A percentile compares a stretch with the other conserved stretches of the same genome.
Conservation (phyloP, 2,888 invertebrate genomes). For the Elysia crispata region DNA sequence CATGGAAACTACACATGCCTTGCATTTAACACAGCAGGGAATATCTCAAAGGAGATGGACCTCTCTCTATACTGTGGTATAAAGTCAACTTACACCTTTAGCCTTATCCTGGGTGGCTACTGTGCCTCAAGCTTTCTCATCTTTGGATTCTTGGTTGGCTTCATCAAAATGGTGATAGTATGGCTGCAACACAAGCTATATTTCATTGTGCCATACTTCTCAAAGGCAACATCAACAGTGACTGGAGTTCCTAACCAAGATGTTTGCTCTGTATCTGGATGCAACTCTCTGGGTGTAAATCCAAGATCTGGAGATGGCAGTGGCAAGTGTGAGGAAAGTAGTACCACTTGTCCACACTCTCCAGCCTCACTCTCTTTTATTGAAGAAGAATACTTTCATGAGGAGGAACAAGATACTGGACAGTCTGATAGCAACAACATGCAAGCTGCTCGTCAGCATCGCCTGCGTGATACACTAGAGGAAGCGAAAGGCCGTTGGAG, state of each 20-base stretch:
- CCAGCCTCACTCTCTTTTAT: conserved; percentile 52
- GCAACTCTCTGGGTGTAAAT: conserved; percentile 15
- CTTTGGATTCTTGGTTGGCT: conserved; percentile 62
- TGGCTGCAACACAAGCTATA: conserved; percentile 47
- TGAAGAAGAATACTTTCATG: conserved; percentile 56
- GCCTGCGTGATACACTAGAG: conserved; percentile 68
- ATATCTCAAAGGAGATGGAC: conserved; percentile 53
- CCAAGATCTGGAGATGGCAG: conserved; percentile 53
- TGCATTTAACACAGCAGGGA: conserved; percentile 63
- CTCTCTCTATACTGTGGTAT: conserved; percentile 56
- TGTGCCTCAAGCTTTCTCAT: conserved; percentile 56
- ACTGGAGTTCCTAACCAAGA: not conserved
- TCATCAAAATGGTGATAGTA: conserved; percentile 55
- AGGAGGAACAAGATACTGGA: conserved; percentile 59
- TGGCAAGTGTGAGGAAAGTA: conserved; percentile 49
- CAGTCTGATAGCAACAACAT: conserved; percentile 44
- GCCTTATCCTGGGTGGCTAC: conserved; percentile 61
- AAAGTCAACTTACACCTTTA: conserved; percentile 51
- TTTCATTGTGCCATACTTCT: conserved; percentile 43
- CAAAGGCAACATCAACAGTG: conserved; percentile 9
- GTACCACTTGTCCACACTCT: conserved; percentile 55
- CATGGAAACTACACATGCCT: conserved; percentile 67
- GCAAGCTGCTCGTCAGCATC: conserved; percentile 54
- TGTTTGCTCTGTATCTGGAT: too few species aligned
- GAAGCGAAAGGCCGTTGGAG: conserved; percentile 67